Evolutionary conservation across 2,113 vertebrate species (phyloP).

Genomic region (Proteles cristata): DNA sequence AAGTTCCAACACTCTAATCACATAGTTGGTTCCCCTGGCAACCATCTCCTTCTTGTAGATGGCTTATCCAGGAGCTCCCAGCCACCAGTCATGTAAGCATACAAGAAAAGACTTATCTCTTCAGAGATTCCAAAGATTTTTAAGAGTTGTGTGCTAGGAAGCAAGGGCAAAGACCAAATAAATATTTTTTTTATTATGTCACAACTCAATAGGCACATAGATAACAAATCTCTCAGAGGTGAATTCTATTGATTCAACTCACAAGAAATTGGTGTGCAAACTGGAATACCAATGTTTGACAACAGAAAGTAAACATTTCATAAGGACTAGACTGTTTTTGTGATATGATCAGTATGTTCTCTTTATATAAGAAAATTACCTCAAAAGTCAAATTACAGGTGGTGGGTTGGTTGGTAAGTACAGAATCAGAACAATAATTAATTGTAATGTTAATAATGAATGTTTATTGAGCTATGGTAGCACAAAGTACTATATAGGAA

Average conservation of each 20-base stretch:
- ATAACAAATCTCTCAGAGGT: not conserved
- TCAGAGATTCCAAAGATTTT: not conserved
- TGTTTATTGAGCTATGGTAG: not conserved
- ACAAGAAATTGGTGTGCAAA: not conserved
- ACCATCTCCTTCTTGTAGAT: not conserved
- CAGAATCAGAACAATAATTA: not conserved
- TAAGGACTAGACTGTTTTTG: not conserved
- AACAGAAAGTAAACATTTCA: not conserved
- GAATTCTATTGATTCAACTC: not conserved
- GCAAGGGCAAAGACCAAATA: not conserved
- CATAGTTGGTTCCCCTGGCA: not conserved
- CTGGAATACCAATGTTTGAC: not conserved
- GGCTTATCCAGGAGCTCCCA: not conserved
- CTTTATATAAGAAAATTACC: not conserved
- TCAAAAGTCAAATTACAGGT: not conserved
- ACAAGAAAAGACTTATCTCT: not conserved
- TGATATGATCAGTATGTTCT: not conserved
- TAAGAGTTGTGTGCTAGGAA: not conserved
- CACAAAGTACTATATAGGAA: not conserved
- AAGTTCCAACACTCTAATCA: not conserved
- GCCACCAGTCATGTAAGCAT: not conserved
- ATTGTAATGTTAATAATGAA: not conserved
- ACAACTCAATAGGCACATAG: not conserved
- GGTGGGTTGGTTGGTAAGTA: not conserved
- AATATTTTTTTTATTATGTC: not conserved